Evolutionary conservation across 2,113 vertebrate species (phyloP).

Genomic region (Pleuronectes platessa): DNA sequence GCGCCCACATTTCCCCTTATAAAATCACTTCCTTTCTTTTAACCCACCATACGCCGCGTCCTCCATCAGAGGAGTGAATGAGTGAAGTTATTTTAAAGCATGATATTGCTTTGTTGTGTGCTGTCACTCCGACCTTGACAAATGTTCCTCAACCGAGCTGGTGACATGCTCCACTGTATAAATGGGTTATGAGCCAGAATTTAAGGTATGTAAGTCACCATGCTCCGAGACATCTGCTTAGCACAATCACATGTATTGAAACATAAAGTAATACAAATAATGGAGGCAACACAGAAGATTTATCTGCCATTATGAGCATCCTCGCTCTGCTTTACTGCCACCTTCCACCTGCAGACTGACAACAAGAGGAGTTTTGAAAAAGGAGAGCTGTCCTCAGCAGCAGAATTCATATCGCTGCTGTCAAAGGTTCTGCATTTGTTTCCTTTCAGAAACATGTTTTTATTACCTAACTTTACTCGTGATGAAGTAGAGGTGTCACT

Average conservation of each 20-base stretch:
- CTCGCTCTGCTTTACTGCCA: conserved; percentile 58
- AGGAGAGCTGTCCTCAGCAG: neutral
- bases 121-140: conserved; percentile 71
- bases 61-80: conserved; percentile 27
- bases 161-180: conserved; percentile 60
- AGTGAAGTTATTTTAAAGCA: conserved; percentile 67
- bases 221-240: conserved; percentile 68
- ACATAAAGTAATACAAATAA: conserved; percentile 74
- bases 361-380: conserved; percentile 5
- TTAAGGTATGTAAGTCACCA: conserved; percentile 71
- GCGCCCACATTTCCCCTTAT: conserved; percentile 79
- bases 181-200: conserved; percentile 66
- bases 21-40: conserved; percentile 81
- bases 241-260: conserved; percentile 63
- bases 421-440: neutral
- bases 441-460: neutral
- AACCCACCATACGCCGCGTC: conserved; percentile 49
- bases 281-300: conserved; percentile 57
- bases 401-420: neutral
- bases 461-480: neutral
- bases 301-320: conserved; percentile 65
- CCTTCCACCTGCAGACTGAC: conserved; percentile 29
- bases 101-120: conserved; percentile 64
- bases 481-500: neutral
- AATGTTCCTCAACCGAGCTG: conserved; percentile 72